Conservation (phyloP, 2,113 vertebrate genomes). For the Crotalus helleri region DNA sequence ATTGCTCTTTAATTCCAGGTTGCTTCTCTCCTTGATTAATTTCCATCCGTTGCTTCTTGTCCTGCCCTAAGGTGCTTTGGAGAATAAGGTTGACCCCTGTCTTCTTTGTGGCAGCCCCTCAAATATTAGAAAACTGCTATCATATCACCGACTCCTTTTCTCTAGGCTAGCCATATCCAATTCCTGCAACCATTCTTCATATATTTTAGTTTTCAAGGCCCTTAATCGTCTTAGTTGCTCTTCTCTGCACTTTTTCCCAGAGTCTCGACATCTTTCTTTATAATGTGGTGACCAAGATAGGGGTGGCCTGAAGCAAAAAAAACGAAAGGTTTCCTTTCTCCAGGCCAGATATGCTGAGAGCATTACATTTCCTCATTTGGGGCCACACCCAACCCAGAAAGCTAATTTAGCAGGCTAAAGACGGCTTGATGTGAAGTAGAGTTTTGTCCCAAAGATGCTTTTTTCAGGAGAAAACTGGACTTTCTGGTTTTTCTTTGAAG, state of each 20-base stretch:
- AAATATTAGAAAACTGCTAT: not conserved
- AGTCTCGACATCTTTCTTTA: not conserved
- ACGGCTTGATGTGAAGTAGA: not conserved
- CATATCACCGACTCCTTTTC: not conserved
- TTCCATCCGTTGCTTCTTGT: not conserved
- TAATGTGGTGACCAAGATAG: not conserved
- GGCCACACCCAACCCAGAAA: not conserved
- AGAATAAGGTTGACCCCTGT: not conserved
- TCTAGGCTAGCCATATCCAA: not conserved
- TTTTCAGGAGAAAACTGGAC: no score
- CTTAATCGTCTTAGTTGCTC: not conserved
- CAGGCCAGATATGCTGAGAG: not conserved
- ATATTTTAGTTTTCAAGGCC: not conserved
- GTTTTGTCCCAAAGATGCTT: not conserved
- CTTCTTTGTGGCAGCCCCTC: not conserved
- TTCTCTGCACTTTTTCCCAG: not conserved
- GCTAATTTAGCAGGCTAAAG: not conserved
- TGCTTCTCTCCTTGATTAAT: not conserved
- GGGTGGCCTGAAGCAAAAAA: not conserved
- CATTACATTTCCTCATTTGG: not conserved
- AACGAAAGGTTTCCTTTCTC: not conserved
- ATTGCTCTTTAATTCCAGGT: not conserved
- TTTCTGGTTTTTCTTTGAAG: no score
- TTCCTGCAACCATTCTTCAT: not conserved
- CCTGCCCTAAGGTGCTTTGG: not conserved